Evolutionary conservation across 2,113 vertebrate species (phyloP), one percentile per base, ranked within the genome.

Genomic region (Dunckerocampus dactyliophorus): DNA sequence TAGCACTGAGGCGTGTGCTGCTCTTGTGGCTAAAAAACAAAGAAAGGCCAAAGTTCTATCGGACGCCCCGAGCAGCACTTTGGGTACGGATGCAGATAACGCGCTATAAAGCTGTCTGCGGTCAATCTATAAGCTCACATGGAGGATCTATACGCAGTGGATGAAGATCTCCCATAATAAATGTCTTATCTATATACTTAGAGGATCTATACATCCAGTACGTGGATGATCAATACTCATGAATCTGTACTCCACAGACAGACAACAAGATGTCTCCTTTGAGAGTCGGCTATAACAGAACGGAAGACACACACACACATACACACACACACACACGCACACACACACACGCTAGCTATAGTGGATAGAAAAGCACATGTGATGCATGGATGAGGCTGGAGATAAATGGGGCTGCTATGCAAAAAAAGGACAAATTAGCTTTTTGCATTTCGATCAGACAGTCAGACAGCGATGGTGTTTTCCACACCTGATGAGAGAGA

Each of bases 181-280:
- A 88, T 85, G 85, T 68, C 76, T 84, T 87, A 85, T 85, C 85
- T 87, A 87, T 88, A 86, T 63, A 88, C 87, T 82, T 75, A 64
- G 63, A 70, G 63, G 71, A 87, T 88, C 88, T 62, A 87, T 89
- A 89, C 83, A 87, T 88, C 82, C 82, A 87, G 82, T 87, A 76
- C 79, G 79, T 87, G 75, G 49, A 59, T 82, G 75, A 74, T 89
- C 81, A 17, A 89, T 88, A 77, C 72, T 74, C 67, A 84, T 89
- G 74, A 85, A 86, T 82, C 81, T 74, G 67, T 79, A 71, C 63
- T 73, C 62, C 54, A 69, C 54, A 59, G 81, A 82, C 50, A 68
- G 80, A 85, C 75, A 79, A 77, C 59, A 20, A 72, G 74, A 82
- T 71, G 79, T 76, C 67, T 81, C 81, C 80, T 80, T 67, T 59